Evolutionary conservation across 2,888 invertebrate genomes (phyloP).

Genomic region (Epinotia bilunana): DNA sequence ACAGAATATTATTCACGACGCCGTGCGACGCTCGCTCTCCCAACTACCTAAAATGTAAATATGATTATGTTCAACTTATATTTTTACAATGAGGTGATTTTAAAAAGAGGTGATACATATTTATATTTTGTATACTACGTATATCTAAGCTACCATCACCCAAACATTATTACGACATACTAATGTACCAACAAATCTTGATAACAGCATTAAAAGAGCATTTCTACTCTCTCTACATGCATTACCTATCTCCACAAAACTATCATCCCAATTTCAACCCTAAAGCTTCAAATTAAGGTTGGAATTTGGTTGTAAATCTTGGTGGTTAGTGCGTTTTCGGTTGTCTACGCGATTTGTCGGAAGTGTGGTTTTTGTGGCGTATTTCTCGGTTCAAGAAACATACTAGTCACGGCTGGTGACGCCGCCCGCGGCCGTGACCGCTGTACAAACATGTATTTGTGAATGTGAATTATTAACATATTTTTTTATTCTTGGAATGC

Average conservation of each 20-base stretch:
- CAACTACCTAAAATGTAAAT: no score
- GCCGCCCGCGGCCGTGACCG: slow-evolving; percentile 18
- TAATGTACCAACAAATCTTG: slow-evolving; percentile 23
- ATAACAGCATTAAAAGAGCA: slow-evolving; percentile 15
- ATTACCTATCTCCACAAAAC: background rate
- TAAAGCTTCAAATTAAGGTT: background rate
- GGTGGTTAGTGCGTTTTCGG: background rate
- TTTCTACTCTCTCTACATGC: background rate
- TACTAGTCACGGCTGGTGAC: slow-evolving; percentile 36
- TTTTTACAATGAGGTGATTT: background rate
- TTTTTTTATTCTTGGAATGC: background rate
- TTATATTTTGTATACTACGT: background rate
- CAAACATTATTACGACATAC: slow-evolving; percentile 2
- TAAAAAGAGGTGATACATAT: background rate
- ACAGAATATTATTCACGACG: no score
- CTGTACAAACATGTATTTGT: background rate
- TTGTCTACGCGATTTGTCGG: slow-evolving; percentile 1
- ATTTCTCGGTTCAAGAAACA: slow-evolving; percentile 38
- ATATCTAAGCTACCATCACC: slow-evolving; percentile 9
- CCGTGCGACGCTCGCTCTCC: no score
- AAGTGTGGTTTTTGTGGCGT: slow-evolving; percentile 14
- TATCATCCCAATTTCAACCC: background rate
- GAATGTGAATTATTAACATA: background rate
- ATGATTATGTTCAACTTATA: no score
- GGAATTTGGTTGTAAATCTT: background rate